These are phyloP conservation scores for Sminthurinus signatus DNA, from an alignment of 1,140 invertebrate genomes.

Conservation along the genomic window DNA sequence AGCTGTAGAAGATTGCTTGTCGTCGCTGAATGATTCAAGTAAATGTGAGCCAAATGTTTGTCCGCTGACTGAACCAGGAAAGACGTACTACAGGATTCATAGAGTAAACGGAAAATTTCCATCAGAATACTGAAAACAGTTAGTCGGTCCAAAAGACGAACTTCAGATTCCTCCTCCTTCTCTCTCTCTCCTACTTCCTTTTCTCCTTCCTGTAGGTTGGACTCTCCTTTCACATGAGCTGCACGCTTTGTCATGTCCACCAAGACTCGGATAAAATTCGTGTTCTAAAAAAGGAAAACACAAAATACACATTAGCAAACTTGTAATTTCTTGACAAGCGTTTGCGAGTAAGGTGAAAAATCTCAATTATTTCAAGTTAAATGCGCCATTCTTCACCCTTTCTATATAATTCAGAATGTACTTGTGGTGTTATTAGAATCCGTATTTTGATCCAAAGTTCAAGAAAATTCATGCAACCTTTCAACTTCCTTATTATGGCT, in stretches of 20 bases:
- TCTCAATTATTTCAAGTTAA: no score
- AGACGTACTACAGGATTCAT: conserved; percentile 23
- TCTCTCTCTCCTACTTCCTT: not conserved
- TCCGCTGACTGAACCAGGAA: conserved; percentile 7
- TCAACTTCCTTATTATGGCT: no score
- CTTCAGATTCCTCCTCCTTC: conserved; percentile 6
- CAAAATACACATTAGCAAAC: not conserved
- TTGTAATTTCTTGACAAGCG: not conserved
- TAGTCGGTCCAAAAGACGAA: conserved; percentile 12
- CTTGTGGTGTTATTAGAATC: no score
- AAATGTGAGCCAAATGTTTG: not conserved
- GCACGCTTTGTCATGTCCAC: conserved; percentile 9
- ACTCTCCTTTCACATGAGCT: no score
- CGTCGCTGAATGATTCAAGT: not conserved
- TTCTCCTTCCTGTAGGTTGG: not conserved
- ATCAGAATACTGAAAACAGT: conserved; percentile 16
- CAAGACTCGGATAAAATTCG: conserved; percentile 12
- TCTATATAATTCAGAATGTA: no score
- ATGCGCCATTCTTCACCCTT: no score
- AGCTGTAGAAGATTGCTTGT: not conserved
- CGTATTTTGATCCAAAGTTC: no score
- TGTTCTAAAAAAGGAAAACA: conserved; percentile 16
- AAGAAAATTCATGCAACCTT: no score
- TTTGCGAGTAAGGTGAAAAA: not conserved
- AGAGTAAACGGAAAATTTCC: conserved; percentile 36